Evolutionary conservation across 2,888 invertebrate genomes (phyloP), one percentile per base, ranked within the genome.

Genomic region (Eupithecia insigniata): DNA sequence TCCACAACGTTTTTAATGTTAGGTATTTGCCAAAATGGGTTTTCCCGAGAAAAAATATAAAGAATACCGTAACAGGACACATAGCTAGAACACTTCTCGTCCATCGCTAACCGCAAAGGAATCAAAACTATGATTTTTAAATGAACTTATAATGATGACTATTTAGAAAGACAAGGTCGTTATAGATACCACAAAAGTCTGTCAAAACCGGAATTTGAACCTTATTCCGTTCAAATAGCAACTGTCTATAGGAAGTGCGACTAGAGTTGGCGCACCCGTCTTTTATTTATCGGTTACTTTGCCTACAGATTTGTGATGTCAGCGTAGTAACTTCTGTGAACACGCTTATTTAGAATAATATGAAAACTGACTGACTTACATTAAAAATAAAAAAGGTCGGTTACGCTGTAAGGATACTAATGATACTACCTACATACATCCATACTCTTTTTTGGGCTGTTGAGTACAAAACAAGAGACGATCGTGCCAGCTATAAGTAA

Each of bases 31-130:
- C n/a, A 12, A 51, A 51, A 60, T 6, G 14, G n/a, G n/a, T n/a
- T 32, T 61, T 61, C 34, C 61, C 61, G 12, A 61, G 10, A 30
- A 62, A 34, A 18, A 16, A 18, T 16, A 14, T 36, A 36, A 16
- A n/a, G 43, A 7, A 28, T 58, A 60, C 34, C 22, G 8, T 64
- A 39, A 36, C 1, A 6, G 36, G 7, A 64, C 64, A 64, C 60
- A 60, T 30, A 58, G 8, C 61, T 28, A 4, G 18, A 70, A 46
- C 16, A 66, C 62, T 65, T 55, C 61, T 46, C 14, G 65, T 30
- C 12, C 1, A 36, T 10, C 22, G 26, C 46, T 55, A 67, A 73
- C 73, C 70, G 43, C 73, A 70, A 72, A 70, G 30, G 39, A 43
- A 67, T 66, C 30, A 46, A 67, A 55, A 30, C 43, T 10, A 67